Evolutionary conservation across 2,797 vertebrate species (phyloP), one percentile per base, ranked within the genome.

Genomic region (Poeciliopsis infans): DNA sequence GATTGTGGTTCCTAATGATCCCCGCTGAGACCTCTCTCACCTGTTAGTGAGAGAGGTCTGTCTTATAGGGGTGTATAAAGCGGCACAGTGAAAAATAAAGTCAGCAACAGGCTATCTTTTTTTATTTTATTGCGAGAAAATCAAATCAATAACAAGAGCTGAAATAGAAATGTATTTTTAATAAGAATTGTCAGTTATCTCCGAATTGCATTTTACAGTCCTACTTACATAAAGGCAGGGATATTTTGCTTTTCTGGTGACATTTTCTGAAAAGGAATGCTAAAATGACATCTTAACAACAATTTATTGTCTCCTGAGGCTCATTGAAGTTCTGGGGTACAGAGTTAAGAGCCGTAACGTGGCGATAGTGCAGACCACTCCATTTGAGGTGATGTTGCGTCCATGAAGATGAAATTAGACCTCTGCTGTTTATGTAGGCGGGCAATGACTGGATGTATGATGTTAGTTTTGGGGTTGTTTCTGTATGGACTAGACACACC

Each of bases 1-100:
- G 79, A 74, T 57, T 47, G 57, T 83, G 71, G 72, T 25, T 75
- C 79, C 83, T 94, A 94, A 93, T 93, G 87, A 94, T 91, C 75
- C 90, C 93, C 90, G 6, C 75, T 57, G 92, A 90, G 93, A 91
- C 87, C 59, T 61, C 75, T 72, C 77, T 74, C 79, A 57, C 77
- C 76, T 57, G 77, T 57, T 66, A 75, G 74, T 70, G 23, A 53
- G 23, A 25, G 51, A 53, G 75, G 8, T 70, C 75, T 0, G 41
- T 70, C 89, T 88, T 84, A 83, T 91, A 88, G 84, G 72, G 47
- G 49, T 33, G 47, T 75, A 85, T 89, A 74, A 88, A 92, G 84
- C 69, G 82, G 81, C 79, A 82, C 66, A 31, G 70, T 55, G 13
- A 57, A 47, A 66, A 5, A 75, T 76, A 13, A 59, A 5, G n/a